These are phyloP conservation scores for Oreochromis spilurus DNA, from an alignment of 2,113 vertebrate species.

Conservation along the genomic window DNA sequence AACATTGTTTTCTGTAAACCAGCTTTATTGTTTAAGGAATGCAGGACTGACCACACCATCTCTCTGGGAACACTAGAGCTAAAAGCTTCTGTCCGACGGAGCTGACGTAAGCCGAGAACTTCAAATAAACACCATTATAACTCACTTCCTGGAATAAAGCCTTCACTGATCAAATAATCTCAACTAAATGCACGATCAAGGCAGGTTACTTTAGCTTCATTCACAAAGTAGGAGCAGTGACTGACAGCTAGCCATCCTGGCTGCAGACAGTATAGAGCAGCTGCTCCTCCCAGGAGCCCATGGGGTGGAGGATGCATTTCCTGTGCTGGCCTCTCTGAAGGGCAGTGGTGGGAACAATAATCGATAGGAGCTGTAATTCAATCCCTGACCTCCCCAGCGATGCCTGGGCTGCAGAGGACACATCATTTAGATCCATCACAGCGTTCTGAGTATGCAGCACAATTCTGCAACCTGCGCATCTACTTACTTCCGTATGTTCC, in stretches of 20 bases:
- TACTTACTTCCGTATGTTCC: background rate
- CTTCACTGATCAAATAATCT: slow-evolving; percentile 52
- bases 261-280: slow-evolving; percentile 42
- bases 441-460: slow-evolving; percentile 19
- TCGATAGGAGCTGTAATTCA: slow-evolving; percentile 67
- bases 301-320: slow-evolving; percentile 64
- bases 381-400: slow-evolving; percentile 58
- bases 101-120: slow-evolving; percentile 11
- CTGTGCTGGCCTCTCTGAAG: slow-evolving; percentile 60
- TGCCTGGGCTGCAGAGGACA: slow-evolving; percentile 56
- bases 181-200: slow-evolving; percentile 27
- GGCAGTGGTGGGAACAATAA: slow-evolving; percentile 60
- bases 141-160: slow-evolving; percentile 54
- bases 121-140: slow-evolving; percentile 45
- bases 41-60: slow-evolving; percentile 28
- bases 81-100: background rate
- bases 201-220: slow-evolving; percentile 14
- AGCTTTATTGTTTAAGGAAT: slow-evolving; percentile 49
- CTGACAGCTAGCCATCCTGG: slow-evolving; percentile 27
- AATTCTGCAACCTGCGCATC: background rate
- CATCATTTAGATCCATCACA: slow-evolving; percentile 38
- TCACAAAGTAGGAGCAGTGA: slow-evolving; percentile 41
- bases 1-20: slow-evolving; percentile 58
- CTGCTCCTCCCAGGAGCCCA: slow-evolving; percentile 47
- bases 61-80: slow-evolving; percentile 25